These are phyloP conservation scores for Mustela lutreola DNA, from an alignment of 2,113 vertebrate species.

Conservation along the genomic window DNA sequence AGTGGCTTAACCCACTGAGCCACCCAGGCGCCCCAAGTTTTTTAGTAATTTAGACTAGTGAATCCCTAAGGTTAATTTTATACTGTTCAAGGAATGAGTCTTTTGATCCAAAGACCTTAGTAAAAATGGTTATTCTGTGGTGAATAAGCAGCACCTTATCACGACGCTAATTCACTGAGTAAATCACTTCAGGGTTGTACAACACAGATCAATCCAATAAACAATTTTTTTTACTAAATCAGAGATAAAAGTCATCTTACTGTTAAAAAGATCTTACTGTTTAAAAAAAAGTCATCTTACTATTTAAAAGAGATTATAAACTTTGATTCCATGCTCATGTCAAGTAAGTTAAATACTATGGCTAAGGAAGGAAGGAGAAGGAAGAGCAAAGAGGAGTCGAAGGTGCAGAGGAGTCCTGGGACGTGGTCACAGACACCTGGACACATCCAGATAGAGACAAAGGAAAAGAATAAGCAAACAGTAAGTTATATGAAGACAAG, in stretches of 20 bases:
- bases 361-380: not conserved
- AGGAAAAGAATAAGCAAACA: not conserved
- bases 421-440: not conserved
- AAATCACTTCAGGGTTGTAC: not conserved
- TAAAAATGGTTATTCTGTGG: not conserved
- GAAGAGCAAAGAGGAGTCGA: not conserved
- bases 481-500: not conserved
- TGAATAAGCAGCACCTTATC: not conserved
- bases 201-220: not conserved
- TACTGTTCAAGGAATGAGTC: not conserved
- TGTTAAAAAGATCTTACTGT: not conserved
- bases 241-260: conserved; percentile 26
- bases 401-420: not conserved
- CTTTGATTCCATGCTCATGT: not conserved
- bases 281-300: not conserved
- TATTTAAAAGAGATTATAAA: not conserved
- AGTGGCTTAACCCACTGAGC: no score
- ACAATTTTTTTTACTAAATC: not conserved
- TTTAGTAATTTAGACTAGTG: not conserved
- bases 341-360: not conserved
- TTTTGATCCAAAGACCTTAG: not conserved
- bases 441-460: not conserved
- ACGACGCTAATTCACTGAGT: not conserved
- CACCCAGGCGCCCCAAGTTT: not conserved
- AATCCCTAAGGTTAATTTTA: conserved; percentile 27